These are phyloP conservation scores for fruit fly (Drosophila melanogaster) DNA, from an alignment of 1,140 invertebrate genomes.

Conservation along the genomic window Release_6_plus_ISO1_MT NT_033777.3:25239001-25239500, in stretches of 20 bases:
- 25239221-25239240: background rate
- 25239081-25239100: background rate
- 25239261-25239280: background rate
- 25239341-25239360: too few relatives aligned
- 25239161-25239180: too few relatives aligned
- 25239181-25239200: background rate
- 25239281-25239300: too few relatives aligned
- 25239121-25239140: too few relatives aligned
- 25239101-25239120: background rate
- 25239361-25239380: too few relatives aligned
- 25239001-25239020: constrained; percentile 35
- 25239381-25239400: constrained; percentile 45
- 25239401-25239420: constrained; percentile 72
- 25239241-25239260: background rate
- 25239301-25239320: background rate
- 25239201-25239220: too few relatives aligned
- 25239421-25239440: constrained; percentile 13
- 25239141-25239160: too few relatives aligned
- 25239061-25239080: constrained; percentile 4
- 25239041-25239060: constrained; percentile 50
- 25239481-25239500: constrained; percentile 66
- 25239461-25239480: constrained; percentile 67
- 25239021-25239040: constrained; percentile 57
- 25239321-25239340: background rate
- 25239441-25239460: constrained; percentile 47